Conservation (phyloP, 2,113 vertebrate genomes). For the Limnothrissa miodon region DNA sequence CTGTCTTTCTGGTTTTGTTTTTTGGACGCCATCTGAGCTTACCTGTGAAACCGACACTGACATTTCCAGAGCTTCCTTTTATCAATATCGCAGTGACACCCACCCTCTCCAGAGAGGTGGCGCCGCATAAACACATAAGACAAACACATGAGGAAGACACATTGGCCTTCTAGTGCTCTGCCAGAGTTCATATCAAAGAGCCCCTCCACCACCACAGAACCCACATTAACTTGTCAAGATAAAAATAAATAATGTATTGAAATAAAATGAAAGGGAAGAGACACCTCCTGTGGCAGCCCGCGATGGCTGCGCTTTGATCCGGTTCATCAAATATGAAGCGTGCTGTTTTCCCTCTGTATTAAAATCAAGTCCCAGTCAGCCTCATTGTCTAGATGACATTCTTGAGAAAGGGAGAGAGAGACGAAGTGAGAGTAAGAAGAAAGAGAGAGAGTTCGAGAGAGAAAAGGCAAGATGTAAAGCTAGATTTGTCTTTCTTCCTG, state of each 20-base stretch:
- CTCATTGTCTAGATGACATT: slow-evolving; percentile 47
- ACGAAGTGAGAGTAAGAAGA: neutral
- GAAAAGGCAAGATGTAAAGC: slow-evolving; percentile 13
- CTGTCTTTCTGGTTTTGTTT: neutral
- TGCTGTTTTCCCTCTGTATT: slow-evolving; percentile 26
- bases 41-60: slow-evolving; percentile 33
- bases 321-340: slow-evolving; percentile 47
- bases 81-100: slow-evolving; percentile 34
- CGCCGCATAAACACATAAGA: slow-evolving; percentile 39
- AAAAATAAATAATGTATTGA: slow-evolving; percentile 45
- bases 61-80: slow-evolving; percentile 37
- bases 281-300: slow-evolving; percentile 23
- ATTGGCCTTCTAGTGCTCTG: slow-evolving; percentile 17
- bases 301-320: slow-evolving; percentile 41
- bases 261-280: slow-evolving; percentile 37
- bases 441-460: neutral
- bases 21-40: slow-evolving; percentile 25
- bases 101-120: neutral
- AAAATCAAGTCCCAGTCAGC: slow-evolving; percentile 33
- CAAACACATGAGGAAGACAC: slow-evolving; percentile 15
- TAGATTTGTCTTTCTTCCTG: neutral
- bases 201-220: neutral
- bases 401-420: slow-evolving; percentile 16
- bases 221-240: slow-evolving; percentile 48
- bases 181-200: slow-evolving; percentile 41